A percentile compares a stretch with the other conserved stretches of the same genome.
Evolutionary conservation across 2,113 vertebrate species (phyloP).

Genomic region (Mohoua ochrocephala): DNA sequence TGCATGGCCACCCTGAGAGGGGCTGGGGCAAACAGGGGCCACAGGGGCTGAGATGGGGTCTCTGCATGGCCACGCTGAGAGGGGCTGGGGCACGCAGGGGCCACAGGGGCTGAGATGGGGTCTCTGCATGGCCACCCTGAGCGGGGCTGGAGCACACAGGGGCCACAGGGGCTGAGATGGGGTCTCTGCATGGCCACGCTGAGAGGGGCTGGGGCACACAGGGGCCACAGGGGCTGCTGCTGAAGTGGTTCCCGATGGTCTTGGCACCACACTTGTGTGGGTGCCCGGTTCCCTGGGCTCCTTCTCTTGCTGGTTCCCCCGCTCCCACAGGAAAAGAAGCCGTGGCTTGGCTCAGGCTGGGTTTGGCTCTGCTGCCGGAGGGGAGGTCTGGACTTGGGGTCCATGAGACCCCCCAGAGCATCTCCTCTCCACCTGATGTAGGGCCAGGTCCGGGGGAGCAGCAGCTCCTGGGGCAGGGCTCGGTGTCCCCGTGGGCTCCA

Average conservation of each 20-base stretch:
- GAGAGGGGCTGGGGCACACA: not conserved
- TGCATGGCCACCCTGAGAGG: too few species aligned
- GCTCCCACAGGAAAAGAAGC: not conserved
- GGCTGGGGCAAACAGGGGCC: too few species aligned
- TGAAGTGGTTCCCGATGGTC: not conserved
- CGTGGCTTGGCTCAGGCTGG: not conserved
- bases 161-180: not conserved
- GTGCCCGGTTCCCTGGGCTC: not conserved
- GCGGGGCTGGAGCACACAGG: too few species aligned
- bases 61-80: rapidly evolving
- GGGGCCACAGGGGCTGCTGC: not conserved
- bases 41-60: not conserved
- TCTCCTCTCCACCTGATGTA: not conserved
- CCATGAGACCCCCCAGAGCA: not conserved
- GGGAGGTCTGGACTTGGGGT: not conserved
- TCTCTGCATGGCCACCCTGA: too few species aligned
- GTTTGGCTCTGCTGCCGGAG: not conserved
- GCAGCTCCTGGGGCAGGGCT: not conserved
- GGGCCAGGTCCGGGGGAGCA: not conserved
- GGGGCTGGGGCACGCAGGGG: not conserved
- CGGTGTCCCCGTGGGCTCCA: rapidly evolving
- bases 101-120: too few species aligned
- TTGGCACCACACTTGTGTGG: not conserved
- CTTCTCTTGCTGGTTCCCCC: not conserved
- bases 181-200: rapidly evolving